Conservation (phyloP, 2,888 invertebrate genomes). For the Chromoteleia sp. region DNA sequence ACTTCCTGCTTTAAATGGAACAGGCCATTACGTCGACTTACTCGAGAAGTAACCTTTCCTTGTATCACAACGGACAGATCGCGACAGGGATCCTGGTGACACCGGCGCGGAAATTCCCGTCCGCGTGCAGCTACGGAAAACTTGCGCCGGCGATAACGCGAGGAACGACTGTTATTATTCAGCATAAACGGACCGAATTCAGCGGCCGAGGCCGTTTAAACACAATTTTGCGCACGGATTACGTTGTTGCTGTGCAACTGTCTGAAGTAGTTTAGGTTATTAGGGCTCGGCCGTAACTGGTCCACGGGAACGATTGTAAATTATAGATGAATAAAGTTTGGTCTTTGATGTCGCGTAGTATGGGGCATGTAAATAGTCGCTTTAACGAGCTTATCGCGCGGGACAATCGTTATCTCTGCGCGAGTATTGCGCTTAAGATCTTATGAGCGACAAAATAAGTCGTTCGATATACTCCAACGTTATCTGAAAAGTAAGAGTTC, state of each 20-base stretch:
- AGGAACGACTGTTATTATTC: constrained; percentile 65
- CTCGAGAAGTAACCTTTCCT: constrained; percentile 51
- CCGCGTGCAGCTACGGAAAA: constrained; percentile 30
- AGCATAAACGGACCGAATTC: constrained; percentile 58
- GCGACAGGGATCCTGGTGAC: constrained; percentile 41
- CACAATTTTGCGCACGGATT: constrained; percentile 56
- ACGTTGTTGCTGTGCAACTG: constrained; percentile 57
- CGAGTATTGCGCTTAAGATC: constrained; percentile 1
- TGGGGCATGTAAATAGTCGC: constrained; percentile 27
- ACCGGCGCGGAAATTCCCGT: constrained; percentile 47
- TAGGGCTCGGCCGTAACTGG: constrained; percentile 46
- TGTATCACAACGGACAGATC: constrained; percentile 62
- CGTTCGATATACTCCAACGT: too few species aligned
- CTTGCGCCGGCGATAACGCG: constrained; percentile 58
- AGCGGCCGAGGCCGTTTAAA: constrained; percentile 28
- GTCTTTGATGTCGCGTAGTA: constrained; percentile 45
- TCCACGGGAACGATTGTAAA: constrained; percentile 49
- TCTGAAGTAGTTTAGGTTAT: constrained; percentile 50
- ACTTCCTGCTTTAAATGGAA: constrained; percentile 76
- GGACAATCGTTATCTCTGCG: constrained; percentile 10
- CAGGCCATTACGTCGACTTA: constrained; percentile 76
- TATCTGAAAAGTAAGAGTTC: too few species aligned
- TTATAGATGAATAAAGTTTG: constrained; percentile 55
- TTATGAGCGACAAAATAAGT: neutral
- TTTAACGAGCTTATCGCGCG: constrained; percentile 40